These are phyloP conservation scores for Dipodomys ordii DNA, from an alignment of 2,113 vertebrate genomes.

Conservation along the genomic window DNA sequence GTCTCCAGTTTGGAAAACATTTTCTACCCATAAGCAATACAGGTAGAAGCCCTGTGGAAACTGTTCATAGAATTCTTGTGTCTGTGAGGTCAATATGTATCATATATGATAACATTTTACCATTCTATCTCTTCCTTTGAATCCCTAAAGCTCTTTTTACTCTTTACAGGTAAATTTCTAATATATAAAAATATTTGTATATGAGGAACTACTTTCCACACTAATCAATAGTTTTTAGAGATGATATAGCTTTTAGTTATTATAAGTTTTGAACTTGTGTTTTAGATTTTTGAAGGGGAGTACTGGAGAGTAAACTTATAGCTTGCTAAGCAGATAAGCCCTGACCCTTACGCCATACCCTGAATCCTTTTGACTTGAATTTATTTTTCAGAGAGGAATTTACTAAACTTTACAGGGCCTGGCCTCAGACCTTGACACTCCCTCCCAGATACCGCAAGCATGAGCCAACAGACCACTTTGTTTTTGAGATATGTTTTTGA, in stretches of 20 bases:
- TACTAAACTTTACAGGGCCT: not conserved
- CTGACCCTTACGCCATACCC: no score
- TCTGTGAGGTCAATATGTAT: not conserved
- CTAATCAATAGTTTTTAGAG: not conserved
- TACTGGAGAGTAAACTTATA: no score
- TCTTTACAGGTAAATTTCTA: not conserved
- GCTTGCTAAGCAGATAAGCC: no score
- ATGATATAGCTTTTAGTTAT: not conserved
- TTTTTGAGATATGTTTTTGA: no score
- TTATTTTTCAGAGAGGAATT: not conserved
- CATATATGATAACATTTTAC: not conserved
- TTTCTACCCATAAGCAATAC: not conserved
- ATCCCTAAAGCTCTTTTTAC: not conserved
- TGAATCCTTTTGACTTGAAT: no score
- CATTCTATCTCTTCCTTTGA: not conserved
- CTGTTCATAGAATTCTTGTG: not conserved
- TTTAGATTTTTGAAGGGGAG: not conserved
- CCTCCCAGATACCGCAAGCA: no score
- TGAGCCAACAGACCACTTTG: no score
- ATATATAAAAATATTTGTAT: constrained; percentile 8
- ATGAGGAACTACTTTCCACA: constrained; percentile 28
- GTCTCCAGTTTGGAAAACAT: not conserved
- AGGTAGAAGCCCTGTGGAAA: not conserved
- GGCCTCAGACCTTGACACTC: no score
- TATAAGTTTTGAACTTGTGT: not conserved